Conservation (phyloP, 2,797 vertebrate species). For the Coluber constrictor region DNA sequence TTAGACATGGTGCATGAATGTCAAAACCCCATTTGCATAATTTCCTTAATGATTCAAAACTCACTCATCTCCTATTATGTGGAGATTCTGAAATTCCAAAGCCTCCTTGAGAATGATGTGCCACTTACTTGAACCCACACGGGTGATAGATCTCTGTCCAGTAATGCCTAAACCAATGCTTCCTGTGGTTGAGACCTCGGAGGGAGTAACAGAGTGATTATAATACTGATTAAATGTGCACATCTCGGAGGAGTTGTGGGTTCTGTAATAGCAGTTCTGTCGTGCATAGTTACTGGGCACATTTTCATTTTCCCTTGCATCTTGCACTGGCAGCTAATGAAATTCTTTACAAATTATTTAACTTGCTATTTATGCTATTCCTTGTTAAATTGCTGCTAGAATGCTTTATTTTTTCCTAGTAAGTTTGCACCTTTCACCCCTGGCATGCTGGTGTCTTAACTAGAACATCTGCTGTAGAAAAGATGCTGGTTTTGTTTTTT, state of each 20-base stretch:
- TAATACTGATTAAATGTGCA: constrained; percentile 12
- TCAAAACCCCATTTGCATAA: constrained; percentile 2
- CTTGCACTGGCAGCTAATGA: constrained; percentile 32
- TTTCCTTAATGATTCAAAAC: constrained; percentile 17
- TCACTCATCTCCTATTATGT: constrained; percentile 21
- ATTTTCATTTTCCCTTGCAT: constrained; percentile 36
- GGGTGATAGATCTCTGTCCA: background rate
- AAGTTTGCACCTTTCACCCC: constrained; percentile 63
- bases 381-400: constrained; percentile 38
- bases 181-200: constrained; percentile 7
- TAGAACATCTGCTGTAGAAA: constrained; percentile 69
- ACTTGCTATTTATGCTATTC: constrained; percentile 56
- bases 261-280: background rate
- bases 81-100: constrained; percentile 24
- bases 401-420: constrained; percentile 43
- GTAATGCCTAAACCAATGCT: background rate
- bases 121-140: constrained; percentile 20
- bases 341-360: constrained; percentile 43
- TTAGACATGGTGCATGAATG: constrained; percentile 26
- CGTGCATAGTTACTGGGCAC: background rate
- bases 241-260: background rate
- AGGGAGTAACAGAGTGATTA: constrained; percentile 20
- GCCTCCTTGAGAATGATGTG: background rate
- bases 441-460: constrained; percentile 58
- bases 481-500: constrained; percentile 55